phyloP scores from a whole-genome alignment of 2,113 vertebrate species.

The Mesitornis unicolor region DNA sequence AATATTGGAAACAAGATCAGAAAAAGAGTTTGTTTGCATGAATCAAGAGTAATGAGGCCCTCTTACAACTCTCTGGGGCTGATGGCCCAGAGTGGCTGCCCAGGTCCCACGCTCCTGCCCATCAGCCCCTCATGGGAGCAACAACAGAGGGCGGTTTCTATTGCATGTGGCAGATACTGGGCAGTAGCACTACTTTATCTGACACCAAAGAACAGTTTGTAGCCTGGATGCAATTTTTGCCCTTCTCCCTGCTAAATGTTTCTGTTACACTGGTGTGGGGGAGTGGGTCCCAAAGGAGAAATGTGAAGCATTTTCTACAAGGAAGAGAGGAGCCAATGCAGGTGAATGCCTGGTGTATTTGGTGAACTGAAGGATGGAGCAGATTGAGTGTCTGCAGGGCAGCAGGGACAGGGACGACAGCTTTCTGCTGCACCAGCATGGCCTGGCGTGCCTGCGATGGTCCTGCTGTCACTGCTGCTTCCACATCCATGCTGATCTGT shows the following conservation, averaged over 20 bases:
- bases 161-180: neutral
- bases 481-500: fast-evolving
- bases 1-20: neutral
- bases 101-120: neutral
- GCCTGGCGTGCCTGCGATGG: neutral
- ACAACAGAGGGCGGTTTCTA: neutral
- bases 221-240: neutral
- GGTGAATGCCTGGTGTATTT: neutral
- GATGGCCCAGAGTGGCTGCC: neutral
- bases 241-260: neutral
- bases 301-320: neutral
- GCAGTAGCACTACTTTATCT: neutral
- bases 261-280: neutral
- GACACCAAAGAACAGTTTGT: neutral
- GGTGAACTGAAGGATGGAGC: neutral
- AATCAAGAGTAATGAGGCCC: neutral
- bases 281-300: neutral
- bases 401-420: neutral
- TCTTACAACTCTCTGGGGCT: neutral
- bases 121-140: neutral
- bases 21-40: neutral
- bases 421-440: neutral
- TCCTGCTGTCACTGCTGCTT: neutral
- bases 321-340: neutral
- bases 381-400: neutral